phyloP scores from a whole-genome alignment of 2,888 invertebrate genomes.

The Hartigia nigra region DNA sequence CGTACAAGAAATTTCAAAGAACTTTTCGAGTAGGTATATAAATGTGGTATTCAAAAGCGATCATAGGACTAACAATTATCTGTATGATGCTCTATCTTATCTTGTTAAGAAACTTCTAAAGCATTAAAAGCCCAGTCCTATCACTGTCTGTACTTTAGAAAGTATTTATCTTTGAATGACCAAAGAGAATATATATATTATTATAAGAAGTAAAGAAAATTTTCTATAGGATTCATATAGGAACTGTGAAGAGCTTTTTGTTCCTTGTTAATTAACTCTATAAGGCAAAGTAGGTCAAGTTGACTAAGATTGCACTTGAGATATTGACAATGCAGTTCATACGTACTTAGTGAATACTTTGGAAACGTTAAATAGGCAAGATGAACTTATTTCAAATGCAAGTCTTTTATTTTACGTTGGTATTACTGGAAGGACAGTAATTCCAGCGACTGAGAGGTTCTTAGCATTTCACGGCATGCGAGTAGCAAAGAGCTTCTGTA shows the following conservation, averaged over 20 bases:
- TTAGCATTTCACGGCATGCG: background rate
- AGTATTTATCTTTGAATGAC: background rate
- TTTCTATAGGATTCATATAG: background rate
- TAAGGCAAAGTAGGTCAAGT: background rate
- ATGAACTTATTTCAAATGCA: background rate
- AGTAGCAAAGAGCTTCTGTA: conserved; percentile 12
- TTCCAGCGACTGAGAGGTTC: background rate
- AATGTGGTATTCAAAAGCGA: background rate
- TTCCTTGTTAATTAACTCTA: background rate
- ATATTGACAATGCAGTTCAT: background rate
- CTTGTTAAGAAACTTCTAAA: no score
- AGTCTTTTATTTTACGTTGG: background rate
- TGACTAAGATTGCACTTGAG: background rate
- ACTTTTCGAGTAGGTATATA: background rate
- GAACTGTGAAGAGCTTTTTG: background rate
- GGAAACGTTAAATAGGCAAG: background rate
- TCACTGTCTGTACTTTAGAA: no score
- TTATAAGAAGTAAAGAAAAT: background rate
- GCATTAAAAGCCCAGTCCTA: no score
- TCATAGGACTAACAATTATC: background rate
- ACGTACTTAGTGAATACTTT: background rate
- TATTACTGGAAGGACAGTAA: background rate
- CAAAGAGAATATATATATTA: background rate
- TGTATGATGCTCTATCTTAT: background rate
- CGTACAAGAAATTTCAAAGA: background rate